phyloP scores from a whole-genome alignment of 2,888 invertebrate genomes.

The Drosophila picticornis region DNA sequence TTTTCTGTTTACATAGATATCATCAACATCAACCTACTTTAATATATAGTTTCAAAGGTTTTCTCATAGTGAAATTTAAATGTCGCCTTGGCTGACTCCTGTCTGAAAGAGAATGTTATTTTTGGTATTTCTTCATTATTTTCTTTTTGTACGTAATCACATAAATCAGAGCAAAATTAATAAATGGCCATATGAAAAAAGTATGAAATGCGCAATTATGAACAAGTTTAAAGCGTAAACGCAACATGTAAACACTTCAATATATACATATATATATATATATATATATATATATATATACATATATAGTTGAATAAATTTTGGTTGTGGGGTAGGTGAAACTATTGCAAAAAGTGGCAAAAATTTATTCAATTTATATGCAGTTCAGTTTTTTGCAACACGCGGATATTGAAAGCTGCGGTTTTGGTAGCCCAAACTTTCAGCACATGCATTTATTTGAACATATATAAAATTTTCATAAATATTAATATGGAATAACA shows the following conservation, averaged over 20 bases:
- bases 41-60: neutral
- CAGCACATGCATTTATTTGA: conserved; percentile 64
- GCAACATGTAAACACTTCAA: conserved; percentile 60
- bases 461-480: conserved; percentile 67
- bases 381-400: conserved; percentile 30
- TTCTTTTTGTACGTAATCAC: conserved; percentile 20
- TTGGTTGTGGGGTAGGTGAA: conserved; percentile 9
- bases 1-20: neutral
- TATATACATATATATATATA: conserved; percentile 16
- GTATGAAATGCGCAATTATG: conserved; percentile 61
- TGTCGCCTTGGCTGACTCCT: neutral
- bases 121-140: conserved; percentile 5
- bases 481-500: conserved; percentile 66
- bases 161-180: conserved; percentile 75
- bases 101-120: neutral
- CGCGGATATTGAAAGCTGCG: conserved; percentile 75
- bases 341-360: conserved; percentile 42
- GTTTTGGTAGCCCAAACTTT: conserved; percentile 56
- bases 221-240: conserved; percentile 70
- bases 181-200: conserved; percentile 63
- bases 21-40: neutral
- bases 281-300: neutral
- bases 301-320: no score
- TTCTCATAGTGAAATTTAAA: neutral
- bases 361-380: conserved; percentile 51